phyloP scores from a whole-genome alignment of 2,797 vertebrate species.

The Myoxocephalus aenaeus region DNA sequence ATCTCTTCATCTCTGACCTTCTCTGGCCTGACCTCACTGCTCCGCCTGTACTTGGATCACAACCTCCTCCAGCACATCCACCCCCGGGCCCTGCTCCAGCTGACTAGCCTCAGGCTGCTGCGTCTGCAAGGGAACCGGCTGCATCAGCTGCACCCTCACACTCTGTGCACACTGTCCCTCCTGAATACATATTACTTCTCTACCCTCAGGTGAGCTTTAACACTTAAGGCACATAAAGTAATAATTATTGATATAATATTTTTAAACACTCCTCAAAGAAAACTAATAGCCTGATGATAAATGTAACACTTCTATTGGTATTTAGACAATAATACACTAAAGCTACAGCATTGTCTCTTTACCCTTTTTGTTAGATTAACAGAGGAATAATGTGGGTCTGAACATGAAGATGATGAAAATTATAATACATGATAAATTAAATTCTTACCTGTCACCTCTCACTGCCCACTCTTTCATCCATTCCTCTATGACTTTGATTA shows the following conservation, averaged over 20 bases:
- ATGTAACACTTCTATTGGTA: not conserved
- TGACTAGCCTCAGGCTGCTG: conserved; percentile 90
- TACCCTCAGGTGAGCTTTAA: conserved; percentile 82
- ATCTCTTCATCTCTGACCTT: conserved; percentile 86
- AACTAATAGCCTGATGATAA: not conserved
- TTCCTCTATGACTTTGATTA: conserved; percentile 25
- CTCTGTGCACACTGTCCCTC: conserved; percentile 90
- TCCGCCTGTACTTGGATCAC: conserved; percentile 94
- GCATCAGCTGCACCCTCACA: conserved; percentile 89
- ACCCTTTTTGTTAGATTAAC: not conserved
- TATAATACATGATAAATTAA: conserved; percentile 39
- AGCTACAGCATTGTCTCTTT: not conserved
- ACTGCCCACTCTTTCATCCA: conserved; percentile 13
- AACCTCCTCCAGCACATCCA: conserved; percentile 93
- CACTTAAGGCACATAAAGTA: conserved; percentile 8
- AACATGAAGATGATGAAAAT: conserved; percentile 27
- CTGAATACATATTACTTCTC: conserved; percentile 91
- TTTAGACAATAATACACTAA: conserved; percentile 1
- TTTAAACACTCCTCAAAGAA: not conserved
- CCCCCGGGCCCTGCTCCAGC: conserved; percentile 90
- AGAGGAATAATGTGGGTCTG: conserved; percentile 10
- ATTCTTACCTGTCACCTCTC: conserved; percentile 23
- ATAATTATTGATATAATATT: not conserved
- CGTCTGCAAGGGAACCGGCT: conserved; percentile 94
- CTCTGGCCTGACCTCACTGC: conserved; percentile 87